phyloP scores from a whole-genome alignment of 2,797 vertebrate species.

The Nyctibius grandis region DNA sequence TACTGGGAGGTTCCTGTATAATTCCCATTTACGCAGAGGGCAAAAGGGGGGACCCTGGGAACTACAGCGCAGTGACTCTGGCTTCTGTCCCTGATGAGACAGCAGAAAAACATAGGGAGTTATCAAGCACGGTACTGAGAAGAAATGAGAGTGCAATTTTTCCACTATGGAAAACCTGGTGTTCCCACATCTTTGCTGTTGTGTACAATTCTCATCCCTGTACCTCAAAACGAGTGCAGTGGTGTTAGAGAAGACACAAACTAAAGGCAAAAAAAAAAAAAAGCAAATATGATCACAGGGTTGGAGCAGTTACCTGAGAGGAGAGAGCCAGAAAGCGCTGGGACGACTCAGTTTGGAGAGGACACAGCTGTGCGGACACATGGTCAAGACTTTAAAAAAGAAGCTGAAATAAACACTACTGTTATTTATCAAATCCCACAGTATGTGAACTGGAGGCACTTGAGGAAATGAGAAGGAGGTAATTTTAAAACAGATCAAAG shows the following conservation, averaged over 20 bases:
- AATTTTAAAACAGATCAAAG: not conserved
- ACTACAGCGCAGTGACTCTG: not conserved
- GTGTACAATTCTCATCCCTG: not conserved
- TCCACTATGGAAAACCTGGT: not conserved
- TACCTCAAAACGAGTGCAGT: not conserved
- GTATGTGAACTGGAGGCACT: not conserved
- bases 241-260: not conserved
- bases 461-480: not conserved
- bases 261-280: not conserved
- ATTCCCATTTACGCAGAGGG: not conserved
- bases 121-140: not conserved
- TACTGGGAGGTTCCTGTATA: not conserved
- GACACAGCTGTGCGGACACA: not conserved
- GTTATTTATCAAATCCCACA: not conserved
- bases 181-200: not conserved
- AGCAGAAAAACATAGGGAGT: not conserved
- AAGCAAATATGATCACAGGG: not conserved
- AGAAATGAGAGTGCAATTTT: not conserved
- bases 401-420: not conserved
- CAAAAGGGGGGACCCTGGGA: not conserved
- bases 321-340: not conserved
- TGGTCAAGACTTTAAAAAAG: not conserved
- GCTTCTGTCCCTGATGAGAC: not conserved
- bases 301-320: not conserved
- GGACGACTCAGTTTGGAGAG: not conserved